Percentiles rank a stretch among this genome's conserved stretches.
These are phyloP conservation scores for Otolemur crassicaudatus DNA, from an alignment of 2,797 vertebrate genomes.

Conservation along the genomic window DNA sequence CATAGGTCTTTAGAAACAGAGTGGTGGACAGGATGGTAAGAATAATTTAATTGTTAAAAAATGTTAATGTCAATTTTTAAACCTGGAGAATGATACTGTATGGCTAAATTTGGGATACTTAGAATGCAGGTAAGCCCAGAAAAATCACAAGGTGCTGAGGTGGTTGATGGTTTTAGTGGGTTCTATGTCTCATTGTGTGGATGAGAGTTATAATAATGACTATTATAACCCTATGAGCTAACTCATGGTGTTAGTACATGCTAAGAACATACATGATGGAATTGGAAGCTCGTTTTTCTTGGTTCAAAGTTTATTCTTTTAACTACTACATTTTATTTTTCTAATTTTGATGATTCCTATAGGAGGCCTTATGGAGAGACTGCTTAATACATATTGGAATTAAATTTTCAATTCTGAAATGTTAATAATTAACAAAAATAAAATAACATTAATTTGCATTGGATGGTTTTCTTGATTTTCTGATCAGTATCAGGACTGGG, in stretches of 20 bases:
- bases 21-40: neutral
- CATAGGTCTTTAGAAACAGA: neutral
- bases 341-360: neutral
- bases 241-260: neutral
- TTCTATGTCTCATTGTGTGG: neutral
- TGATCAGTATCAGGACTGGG: neutral
- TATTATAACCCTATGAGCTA: neutral
- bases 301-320: neutral
- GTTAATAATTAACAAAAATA: slow-evolving; percentile 16
- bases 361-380: neutral
- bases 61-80: neutral
- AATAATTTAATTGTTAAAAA: slow-evolving; percentile 7
- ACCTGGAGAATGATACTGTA: neutral
- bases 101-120: neutral
- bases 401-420: neutral
- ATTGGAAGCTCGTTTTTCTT: neutral
- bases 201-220: neutral
- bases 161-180: neutral
- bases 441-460: slow-evolving; percentile 8
- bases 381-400: neutral
- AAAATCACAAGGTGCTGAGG: neutral
- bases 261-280: neutral
- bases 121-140: neutral
- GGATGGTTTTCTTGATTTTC: slow-evolving; percentile 13
- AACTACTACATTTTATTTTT: neutral